Evolutionary conservation across 2,797 vertebrate genomes (phyloP), one percentile per base, ranked within the genome.

Genomic region (Agapornis canus): DNA sequence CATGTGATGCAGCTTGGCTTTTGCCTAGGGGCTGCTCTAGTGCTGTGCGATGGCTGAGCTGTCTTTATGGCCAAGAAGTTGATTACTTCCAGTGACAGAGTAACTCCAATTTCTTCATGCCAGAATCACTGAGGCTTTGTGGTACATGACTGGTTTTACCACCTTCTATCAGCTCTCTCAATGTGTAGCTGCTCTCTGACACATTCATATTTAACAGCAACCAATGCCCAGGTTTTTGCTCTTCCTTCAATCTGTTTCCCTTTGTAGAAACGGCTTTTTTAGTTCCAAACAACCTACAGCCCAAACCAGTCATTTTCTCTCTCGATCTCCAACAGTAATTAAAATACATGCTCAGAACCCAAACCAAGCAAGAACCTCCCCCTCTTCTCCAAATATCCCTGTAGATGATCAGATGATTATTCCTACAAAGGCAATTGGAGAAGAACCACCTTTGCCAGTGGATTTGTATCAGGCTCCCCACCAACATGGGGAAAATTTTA

Each of bases 401-500:
- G 31, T 5, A 75, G 31, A 52, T 75, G 45, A 37, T 48, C 61
- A 66, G 32, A 45, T 3, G 2, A 60, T 21, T 45, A 35, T n/a
- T 82, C 57, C 60, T 49, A 75, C 60, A 59, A 78, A 54, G 45
- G 18, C 59, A 85, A 35, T 23, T 9, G 6, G 11, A 85, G 47
- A 85, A 68, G 11, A 72, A 70, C 17, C 51, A 40, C 31, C 48
- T 54, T 71, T 72, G 49, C 25, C 51, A 40, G 54, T 22, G 59
- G 27, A 61, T 84, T 93, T 65, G 23, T 20, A 54, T 4, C 42
- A 31, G 60, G 29, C 35, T 82, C 27, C 27, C 6, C n/a, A 68
- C 4, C 18, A 77, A 49, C 64, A 42, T 0, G 0, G 35, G 19
- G 14, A 40, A 61, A 91, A 78, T 57, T 1, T 1, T 14, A 31